Conservation (phyloP, 2,797 vertebrate genomes). For the Squalus acanthias region DNA sequence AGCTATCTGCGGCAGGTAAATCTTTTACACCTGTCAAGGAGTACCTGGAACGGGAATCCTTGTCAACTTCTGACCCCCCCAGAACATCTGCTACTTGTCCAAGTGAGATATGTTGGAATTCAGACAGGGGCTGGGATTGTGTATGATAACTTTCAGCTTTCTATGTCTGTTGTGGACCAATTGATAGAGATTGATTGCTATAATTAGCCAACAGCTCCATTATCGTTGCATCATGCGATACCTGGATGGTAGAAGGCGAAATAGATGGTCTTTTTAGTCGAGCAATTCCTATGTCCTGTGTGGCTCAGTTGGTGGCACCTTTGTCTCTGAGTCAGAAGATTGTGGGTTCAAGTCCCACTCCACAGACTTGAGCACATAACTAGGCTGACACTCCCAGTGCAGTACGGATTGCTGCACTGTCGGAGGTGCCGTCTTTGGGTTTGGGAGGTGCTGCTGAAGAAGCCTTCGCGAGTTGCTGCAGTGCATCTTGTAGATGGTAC, state of each 20-base stretch:
- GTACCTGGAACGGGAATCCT: neutral
- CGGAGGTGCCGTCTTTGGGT: no score
- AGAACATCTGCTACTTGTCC: neutral
- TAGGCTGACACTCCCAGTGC: no score
- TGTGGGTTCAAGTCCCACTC: no score
- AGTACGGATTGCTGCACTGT: no score
- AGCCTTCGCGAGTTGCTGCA: no score
- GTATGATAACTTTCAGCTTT: neutral
- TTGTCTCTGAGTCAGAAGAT: no score
- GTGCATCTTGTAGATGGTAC: no score
- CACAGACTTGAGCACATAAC: no score
- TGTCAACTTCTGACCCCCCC: neutral
- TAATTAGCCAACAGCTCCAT: neutral
- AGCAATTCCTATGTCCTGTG: no score
- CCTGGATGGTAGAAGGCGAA: neutral
- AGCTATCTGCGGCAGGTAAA: neutral
- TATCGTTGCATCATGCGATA: neutral
- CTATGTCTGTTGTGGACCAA: neutral
- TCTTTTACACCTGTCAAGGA: neutral
- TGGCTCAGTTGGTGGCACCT: no score
- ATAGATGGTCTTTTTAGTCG: neutral
- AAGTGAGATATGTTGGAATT: neutral
- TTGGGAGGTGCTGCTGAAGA: no score
- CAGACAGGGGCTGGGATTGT: neutral
- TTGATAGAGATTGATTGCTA: neutral